A percentile compares a stretch with the other conserved stretches of the same genome.
phyloP scores from a whole-genome alignment of 1,140 invertebrate genomes.

The Eriocheir sinensis region DNA sequence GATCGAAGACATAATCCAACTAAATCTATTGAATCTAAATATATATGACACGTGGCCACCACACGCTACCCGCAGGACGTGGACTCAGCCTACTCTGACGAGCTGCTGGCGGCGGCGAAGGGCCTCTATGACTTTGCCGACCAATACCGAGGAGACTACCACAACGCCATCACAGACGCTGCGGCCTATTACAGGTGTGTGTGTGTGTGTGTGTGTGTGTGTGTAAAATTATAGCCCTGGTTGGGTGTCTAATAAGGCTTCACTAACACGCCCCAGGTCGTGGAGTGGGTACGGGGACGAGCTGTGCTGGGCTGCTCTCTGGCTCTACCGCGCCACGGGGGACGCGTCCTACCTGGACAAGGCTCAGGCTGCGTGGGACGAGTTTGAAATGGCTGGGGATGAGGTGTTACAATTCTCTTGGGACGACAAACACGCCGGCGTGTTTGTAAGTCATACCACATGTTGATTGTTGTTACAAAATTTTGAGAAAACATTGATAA shows the following conservation, averaged over 20 bases:
- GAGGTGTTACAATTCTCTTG: slow-evolving; percentile 83
- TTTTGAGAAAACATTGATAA: no score
- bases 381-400: slow-evolving; percentile 82
- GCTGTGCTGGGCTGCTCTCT: slow-evolving; percentile 85
- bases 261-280: slow-evolving; percentile 46
- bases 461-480: not conserved
- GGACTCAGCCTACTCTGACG: slow-evolving; percentile 83
- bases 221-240: not conserved
- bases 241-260: not conserved
- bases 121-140: slow-evolving; percentile 86
- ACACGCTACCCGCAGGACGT: slow-evolving; percentile 78
- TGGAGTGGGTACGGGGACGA: slow-evolving; percentile 86
- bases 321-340: slow-evolving; percentile 85
- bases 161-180: slow-evolving; percentile 84
- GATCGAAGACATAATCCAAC: no score
- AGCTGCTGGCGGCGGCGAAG: slow-evolving; percentile 84
- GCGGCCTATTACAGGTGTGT: slow-evolving; percentile 80
- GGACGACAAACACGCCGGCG: slow-evolving; percentile 85
- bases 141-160: slow-evolving; percentile 84
- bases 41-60: no score
- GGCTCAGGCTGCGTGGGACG: slow-evolving; percentile 83
- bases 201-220: slow-evolving; percentile 26
- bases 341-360: slow-evolving; percentile 84
- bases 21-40: no score
- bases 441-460: slow-evolving; percentile 82